Evolutionary conservation across 2,113 vertebrate genomes (phyloP).

Genomic region (Eclectus roratus): DNA sequence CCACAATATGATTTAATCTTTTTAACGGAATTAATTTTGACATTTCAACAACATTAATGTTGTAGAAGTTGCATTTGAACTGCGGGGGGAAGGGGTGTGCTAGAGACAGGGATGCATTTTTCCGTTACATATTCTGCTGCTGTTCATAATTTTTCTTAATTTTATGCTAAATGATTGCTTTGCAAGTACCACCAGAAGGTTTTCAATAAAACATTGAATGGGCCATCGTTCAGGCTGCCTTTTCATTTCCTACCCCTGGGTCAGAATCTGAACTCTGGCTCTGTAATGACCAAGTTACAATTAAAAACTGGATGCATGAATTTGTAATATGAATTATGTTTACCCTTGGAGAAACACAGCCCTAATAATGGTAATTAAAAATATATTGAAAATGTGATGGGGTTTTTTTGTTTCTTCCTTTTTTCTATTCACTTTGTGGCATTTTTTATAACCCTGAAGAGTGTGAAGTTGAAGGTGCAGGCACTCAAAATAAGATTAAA

Average conservation of each 20-base stretch:
- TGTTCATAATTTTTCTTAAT: not conserved
- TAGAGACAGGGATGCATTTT: not conserved
- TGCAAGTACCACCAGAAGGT: not conserved
- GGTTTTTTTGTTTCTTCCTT: not conserved
- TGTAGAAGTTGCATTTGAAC: not conserved
- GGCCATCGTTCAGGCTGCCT: not conserved
- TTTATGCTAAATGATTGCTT: not conserved
- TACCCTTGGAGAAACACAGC: not conserved
- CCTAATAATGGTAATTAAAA: not conserved
- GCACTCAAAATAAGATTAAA: not conserved
- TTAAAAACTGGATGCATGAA: not conserved
- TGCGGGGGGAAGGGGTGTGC: not conserved
- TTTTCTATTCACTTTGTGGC: not conserved
- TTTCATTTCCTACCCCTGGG: not conserved
- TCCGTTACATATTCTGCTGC: not conserved
- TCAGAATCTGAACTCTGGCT: not conserved
- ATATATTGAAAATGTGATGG: not conserved
- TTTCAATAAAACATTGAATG: not conserved
- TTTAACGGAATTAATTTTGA: not conserved
- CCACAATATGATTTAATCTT: not conserved
- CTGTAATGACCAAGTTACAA: not conserved
- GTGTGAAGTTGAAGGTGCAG: not conserved
- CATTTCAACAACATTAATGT: not conserved
- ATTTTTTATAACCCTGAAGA: not conserved
- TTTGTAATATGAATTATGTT: not conserved